These are phyloP conservation scores for Nasonia longicornis DNA, from an alignment of 1,140 invertebrate genomes.

Conservation along the genomic window DNA sequence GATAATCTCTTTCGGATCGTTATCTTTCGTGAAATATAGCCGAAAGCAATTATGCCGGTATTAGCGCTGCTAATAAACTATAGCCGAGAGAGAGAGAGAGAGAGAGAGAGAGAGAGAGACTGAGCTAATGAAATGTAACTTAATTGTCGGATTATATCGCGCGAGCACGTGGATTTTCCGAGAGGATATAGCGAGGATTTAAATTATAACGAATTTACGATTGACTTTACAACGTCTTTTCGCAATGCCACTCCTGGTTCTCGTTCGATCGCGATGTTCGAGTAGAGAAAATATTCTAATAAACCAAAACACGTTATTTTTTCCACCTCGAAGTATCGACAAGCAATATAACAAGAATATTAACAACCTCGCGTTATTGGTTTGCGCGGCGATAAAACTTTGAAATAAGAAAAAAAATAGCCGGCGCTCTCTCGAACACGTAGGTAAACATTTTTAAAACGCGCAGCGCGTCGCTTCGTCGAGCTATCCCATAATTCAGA, in stretches of 20 bases:
- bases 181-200: background rate
- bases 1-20: slow-evolving; percentile 29
- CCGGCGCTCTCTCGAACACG: background rate
- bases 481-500: slow-evolving; percentile 19
- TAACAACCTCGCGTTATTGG: background rate
- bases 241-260: background rate
- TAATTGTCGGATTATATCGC: slow-evolving; percentile 37
- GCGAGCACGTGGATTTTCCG: slow-evolving; percentile 9
- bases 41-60: slow-evolving; percentile 24
- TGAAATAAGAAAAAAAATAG: background rate
- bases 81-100: background rate
- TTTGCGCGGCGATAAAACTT: background rate
- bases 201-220: slow-evolving; percentile 14
- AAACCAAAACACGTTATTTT: too few relatives aligned
- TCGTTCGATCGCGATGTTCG: background rate
- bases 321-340: too few relatives aligned
- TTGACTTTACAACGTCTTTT: background rate
- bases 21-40: slow-evolving; percentile 42
- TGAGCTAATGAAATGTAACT: slow-evolving; percentile 43
- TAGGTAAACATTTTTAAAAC: slow-evolving; percentile 25
- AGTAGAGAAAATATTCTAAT: background rate
- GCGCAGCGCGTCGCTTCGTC: background rate
- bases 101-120: too few relatives aligned
- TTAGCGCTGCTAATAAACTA: slow-evolving; percentile 27
- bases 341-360: background rate